A percentile compares a stretch with the other conserved stretches of the same genome.
Evolutionary conservation across 1,140 invertebrate genomes (phyloP).

Genomic region (Drosophila grimshawi): DNA sequence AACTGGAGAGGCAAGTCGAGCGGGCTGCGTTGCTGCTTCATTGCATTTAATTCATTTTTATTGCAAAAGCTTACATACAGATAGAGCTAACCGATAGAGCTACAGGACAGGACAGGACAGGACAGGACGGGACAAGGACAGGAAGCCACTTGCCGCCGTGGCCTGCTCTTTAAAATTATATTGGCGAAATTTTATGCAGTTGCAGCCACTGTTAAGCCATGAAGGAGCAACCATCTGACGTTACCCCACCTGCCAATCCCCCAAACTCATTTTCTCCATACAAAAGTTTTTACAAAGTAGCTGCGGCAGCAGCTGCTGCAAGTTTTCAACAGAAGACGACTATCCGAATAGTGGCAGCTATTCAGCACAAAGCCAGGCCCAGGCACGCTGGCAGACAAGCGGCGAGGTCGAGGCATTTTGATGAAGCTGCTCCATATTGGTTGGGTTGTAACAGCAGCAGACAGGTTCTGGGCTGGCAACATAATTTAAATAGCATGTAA

Average conservation of each 20-base stretch:
- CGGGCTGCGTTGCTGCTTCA: conserved; percentile 59
- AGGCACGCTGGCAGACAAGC: background rate
- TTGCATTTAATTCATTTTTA: conserved; percentile 84
- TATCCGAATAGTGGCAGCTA: conserved; percentile 39
- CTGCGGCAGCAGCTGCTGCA: conserved; percentile 75
- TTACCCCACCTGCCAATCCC: background rate
- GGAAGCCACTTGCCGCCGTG: conserved; percentile 69
- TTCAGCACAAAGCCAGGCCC: conserved; percentile 22
- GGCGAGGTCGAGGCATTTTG: conserved; percentile 62
- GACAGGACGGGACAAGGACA: conserved; percentile 29
- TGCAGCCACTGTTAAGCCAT: conserved; percentile 35
- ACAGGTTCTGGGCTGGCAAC: conserved; percentile 41
- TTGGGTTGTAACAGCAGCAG: conserved; percentile 16
- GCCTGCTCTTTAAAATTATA: conserved; percentile 78
- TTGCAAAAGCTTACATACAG: conserved; percentile 80
- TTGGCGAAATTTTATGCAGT: conserved; percentile 80
- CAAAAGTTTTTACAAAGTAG: conserved; percentile 82
- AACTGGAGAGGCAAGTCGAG: conserved; percentile 29
- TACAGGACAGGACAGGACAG: conserved; percentile 1
- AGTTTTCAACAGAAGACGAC: conserved; percentile 71
- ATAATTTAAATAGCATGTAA: conserved; percentile 83
- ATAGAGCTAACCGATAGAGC: conserved; percentile 42
- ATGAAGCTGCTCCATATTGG: conserved; percentile 79
- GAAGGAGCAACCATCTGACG: conserved; percentile 27
- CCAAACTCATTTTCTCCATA: conserved; percentile 44